Evolutionary conservation across 2,888 invertebrate genomes (phyloP), one percentile per base, ranked within the genome.

Genomic region (Craniophora ligustri): DNA sequence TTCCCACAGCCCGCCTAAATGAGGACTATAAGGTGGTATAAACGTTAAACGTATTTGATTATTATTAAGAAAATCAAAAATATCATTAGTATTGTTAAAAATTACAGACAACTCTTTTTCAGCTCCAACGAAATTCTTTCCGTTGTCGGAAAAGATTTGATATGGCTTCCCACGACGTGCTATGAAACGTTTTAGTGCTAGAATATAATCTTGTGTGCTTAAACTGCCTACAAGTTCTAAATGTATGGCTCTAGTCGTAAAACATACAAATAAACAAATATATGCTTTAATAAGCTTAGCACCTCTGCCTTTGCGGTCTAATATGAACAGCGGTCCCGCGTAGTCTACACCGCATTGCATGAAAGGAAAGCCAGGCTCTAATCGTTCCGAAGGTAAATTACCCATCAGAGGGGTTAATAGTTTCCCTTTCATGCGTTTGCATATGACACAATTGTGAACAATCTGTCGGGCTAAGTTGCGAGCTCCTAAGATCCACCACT

Each of bases 1-100:
- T n/a, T n/a, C 31, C 26, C 48, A 48, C 3, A 48, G 41, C 11
- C 36, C 54, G 5, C 46, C 46, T 31, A 54, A 54, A 42, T 54
- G 54, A 31, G 54, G 54, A 23, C 18, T 14, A 10, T 48, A 54
- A 7, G 54, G 32, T 1, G 47, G 54, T 2, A 41, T 35, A 23
- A 46, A 53, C 0, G 18, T 16, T n/a, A 51, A 53, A 11, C 15
- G 18, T 13, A 53, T 40, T 7, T 39, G 18, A 11, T 53, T 19
- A n/a, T 34, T 18, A 21, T 1, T 30, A 14, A 15, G 8, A 14
- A 46, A 53, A 16, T 40, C 28, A 0, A 8, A 46, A 34, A 40
- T 21, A 7, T 28, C 21, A 19, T 35, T 21, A n/a, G 2, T 3
- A 10, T 40, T 18, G 2, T 47, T 5, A 21, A 42, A 36, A 21